Percentiles rank a stretch among this genome's conserved stretches.
phyloP scores from a whole-genome alignment of 2,797 vertebrate genomes.

The Saxicola maurus region DNA sequence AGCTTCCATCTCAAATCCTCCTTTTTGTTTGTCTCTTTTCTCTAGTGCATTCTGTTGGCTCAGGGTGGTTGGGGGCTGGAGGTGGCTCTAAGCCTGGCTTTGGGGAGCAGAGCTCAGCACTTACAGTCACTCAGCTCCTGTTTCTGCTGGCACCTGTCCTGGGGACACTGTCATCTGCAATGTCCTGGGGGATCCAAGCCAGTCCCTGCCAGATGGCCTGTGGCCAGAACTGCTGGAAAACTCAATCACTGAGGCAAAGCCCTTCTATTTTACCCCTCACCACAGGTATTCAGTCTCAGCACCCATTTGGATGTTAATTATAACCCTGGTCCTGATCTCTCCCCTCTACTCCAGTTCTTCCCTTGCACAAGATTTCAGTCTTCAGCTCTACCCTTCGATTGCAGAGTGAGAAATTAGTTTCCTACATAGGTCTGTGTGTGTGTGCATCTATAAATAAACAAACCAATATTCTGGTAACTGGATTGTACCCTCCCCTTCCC shows the following conservation, averaged over 20 bases:
- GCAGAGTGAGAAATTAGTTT: background rate
- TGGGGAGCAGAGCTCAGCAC: background rate
- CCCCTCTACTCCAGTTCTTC: background rate
- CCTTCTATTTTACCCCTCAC: slow-evolving; percentile 10
- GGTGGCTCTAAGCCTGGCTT: background rate
- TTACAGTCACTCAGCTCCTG: background rate
- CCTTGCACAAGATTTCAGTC: background rate
- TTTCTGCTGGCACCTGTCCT: slow-evolving; percentile 42
- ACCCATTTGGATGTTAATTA: background rate
- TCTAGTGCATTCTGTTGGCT: background rate
- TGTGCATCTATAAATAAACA: slow-evolving; percentile 44
- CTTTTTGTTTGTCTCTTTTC: background rate
- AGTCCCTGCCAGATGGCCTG: slow-evolving; percentile 10
- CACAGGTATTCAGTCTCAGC: background rate
- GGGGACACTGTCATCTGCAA: slow-evolving; percentile 30
- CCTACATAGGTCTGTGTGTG: background rate
- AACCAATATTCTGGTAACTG: slow-evolving; percentile 29
- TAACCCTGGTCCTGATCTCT: background rate
- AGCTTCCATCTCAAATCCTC: background rate
- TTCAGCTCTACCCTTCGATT: background rate
- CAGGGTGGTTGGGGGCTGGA: background rate
- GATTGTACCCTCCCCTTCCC: slow-evolving; percentile 20
- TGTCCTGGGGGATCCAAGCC: background rate
- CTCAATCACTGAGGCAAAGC: background rate
- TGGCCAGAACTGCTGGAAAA: slow-evolving; percentile 37